phyloP scores from a whole-genome alignment of 2,888 invertebrate genomes.

The Archaeoteleia sp. region DNA sequence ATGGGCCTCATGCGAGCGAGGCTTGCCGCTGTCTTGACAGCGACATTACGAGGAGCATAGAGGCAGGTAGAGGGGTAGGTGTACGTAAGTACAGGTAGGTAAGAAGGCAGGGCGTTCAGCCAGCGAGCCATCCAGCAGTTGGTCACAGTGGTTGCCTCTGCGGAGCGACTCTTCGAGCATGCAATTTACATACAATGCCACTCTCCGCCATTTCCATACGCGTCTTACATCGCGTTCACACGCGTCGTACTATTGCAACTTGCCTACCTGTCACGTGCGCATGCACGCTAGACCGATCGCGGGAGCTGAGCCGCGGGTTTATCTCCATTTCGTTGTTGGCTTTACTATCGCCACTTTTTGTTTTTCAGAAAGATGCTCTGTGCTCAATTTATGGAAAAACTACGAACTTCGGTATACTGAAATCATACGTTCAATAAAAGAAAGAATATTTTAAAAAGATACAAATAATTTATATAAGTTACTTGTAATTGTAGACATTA shows the following conservation, averaged over 20 bases:
- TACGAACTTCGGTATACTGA: no score
- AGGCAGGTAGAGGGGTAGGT: slow-evolving; percentile 10
- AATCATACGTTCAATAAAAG: no score
- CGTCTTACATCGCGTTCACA: slow-evolving; percentile 63
- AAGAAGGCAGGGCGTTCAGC: slow-evolving; percentile 12
- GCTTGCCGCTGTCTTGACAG: slow-evolving; percentile 71
- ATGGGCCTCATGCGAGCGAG: slow-evolving; percentile 63
- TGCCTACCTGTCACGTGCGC: slow-evolving; percentile 58
- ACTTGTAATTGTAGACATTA: no score
- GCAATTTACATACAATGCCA: slow-evolving; percentile 74
- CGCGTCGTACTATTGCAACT: slow-evolving; percentile 65
- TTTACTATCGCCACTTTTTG: no score
- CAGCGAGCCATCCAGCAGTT: slow-evolving; percentile 44
- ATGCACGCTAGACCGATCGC: slow-evolving; percentile 42
- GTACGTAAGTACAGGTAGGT: slow-evolving; percentile 41
- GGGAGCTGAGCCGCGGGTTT: slow-evolving; percentile 36
- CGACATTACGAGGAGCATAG: slow-evolving; percentile 66
- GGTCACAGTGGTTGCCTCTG: slow-evolving; percentile 71
- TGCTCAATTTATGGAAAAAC: no score
- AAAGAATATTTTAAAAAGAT: no score
- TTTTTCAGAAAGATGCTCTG: no score
- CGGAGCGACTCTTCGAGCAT: slow-evolving; percentile 57
- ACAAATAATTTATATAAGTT: no score
- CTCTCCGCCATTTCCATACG: slow-evolving; percentile 70
- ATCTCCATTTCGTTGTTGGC: slow-evolving; percentile 17